Evolutionary conservation across 2,888 invertebrate genomes (phyloP).

Genomic region (Leuctra nigra): DNA sequence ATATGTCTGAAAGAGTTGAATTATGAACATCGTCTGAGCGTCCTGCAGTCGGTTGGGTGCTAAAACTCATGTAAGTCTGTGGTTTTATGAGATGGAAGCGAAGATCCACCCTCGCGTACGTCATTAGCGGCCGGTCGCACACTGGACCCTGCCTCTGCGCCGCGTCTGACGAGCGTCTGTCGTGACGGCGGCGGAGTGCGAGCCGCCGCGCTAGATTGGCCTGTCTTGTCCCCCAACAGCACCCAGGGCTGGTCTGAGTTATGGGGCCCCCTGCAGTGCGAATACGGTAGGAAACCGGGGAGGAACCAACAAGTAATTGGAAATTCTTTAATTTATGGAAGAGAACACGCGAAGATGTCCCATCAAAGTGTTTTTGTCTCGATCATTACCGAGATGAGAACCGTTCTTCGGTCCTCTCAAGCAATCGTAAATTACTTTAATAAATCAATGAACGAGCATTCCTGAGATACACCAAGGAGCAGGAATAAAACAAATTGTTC

Average conservation of each 20-base stretch:
- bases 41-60: background rate
- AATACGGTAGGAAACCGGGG: conserved; percentile 30
- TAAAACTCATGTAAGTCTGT: conserved; percentile 5
- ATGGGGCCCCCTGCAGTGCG: conserved; percentile 28
- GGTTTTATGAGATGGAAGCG: conserved; percentile 4
- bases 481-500: too few relatives aligned
- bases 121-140: background rate
- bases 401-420: too few relatives aligned
- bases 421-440: too few relatives aligned
- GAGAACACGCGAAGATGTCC: conserved; percentile 25
- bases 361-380: conserved; percentile 18
- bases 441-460: too few relatives aligned
- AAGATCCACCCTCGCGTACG: background rate
- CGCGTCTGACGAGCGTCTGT: background rate
- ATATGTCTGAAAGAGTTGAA: background rate
- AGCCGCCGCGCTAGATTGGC: background rate
- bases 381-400: conserved; percentile 9
- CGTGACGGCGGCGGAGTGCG: background rate
- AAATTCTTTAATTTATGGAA: conserved; percentile 31
- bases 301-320: conserved; percentile 47
- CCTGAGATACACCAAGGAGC: too few relatives aligned
- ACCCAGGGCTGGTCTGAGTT: conserved; percentile 21
- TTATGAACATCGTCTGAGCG: background rate
- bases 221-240: conserved; percentile 9
- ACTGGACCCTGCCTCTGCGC: background rate